Evolutionary conservation across 1,140 invertebrate genomes (phyloP).

Genomic region (Glomeris maerens): DNA sequence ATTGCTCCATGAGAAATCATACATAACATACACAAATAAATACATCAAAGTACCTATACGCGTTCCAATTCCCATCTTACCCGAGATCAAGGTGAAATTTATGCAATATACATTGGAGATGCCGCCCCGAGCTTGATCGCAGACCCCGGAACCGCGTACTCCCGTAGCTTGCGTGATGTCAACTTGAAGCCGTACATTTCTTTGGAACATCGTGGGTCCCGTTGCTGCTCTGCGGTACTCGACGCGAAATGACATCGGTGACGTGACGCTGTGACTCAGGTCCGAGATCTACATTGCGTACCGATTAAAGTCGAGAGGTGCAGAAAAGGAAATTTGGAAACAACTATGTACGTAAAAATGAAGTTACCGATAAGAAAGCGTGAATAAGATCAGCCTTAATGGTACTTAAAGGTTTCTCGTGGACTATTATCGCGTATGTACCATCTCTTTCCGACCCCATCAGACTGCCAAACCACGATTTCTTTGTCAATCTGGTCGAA

Average conservation of each 20-base stretch:
- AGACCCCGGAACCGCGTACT: conserved; percentile 19
- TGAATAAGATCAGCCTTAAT: conserved; percentile 98
- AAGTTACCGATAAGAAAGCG: conserved; percentile 91
- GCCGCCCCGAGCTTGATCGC: conserved; percentile 35
- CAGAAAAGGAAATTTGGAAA: background rate
- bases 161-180: conserved; percentile 36
- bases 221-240: conserved; percentile 90
- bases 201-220: conserved; percentile 86
- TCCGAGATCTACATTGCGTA: conserved; percentile 67
- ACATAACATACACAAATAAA: no score
- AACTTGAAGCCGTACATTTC: conserved; percentile 90
- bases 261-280: conserved; percentile 93
- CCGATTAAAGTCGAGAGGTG: background rate
- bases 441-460: conserved; percentile 95
- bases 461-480: conserved; percentile 92
- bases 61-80: no score
- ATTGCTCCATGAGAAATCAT: no score
- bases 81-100: conserved; percentile 88
- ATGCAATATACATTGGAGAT: conserved; percentile 80
- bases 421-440: conserved; percentile 88
- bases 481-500: conserved; percentile 55
- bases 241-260: conserved; percentile 92
- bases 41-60: no score
- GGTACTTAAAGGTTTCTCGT: conserved; percentile 84
- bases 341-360: no score